Evolutionary conservation across 2,888 invertebrate genomes (phyloP).

Genomic region (Iselma pallidipennis): DNA sequence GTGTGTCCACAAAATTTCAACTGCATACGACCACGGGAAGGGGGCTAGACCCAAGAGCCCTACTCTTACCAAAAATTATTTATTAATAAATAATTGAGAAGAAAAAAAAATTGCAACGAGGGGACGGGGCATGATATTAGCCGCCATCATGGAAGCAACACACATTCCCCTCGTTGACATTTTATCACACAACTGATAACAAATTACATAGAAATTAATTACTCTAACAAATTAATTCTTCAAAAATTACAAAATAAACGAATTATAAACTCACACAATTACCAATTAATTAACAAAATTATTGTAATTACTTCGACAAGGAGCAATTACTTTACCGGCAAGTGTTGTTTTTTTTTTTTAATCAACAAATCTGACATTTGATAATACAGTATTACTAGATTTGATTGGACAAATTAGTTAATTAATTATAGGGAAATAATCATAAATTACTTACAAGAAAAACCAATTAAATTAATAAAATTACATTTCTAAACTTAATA

Average conservation of each 20-base stretch:
- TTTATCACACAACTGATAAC: not conserved
- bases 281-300: not conserved
- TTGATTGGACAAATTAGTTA: not conserved
- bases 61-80: no score
- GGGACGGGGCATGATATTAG: not conserved
- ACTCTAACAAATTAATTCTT: no score
- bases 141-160: slow-evolving; percentile 28
- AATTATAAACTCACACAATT: not conserved
- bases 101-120: no score
- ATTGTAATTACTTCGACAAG: slow-evolving; percentile 10
- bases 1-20: no score
- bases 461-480: not conserved
- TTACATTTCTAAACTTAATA: slow-evolving; percentile 26
- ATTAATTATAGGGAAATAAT: not conserved
- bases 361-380: not conserved
- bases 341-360: slow-evolving; percentile 6
- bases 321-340: slow-evolving; percentile 19
- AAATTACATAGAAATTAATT: not conserved
- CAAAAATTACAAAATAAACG: no score
- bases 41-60: no score
- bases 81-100: no score
- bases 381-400: not conserved
- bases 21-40: no score
- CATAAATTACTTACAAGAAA: not conserved
- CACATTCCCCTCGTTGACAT: not conserved